Conservation (phyloP, 1,140 invertebrate species). For the Theocolax elegans region DNA sequence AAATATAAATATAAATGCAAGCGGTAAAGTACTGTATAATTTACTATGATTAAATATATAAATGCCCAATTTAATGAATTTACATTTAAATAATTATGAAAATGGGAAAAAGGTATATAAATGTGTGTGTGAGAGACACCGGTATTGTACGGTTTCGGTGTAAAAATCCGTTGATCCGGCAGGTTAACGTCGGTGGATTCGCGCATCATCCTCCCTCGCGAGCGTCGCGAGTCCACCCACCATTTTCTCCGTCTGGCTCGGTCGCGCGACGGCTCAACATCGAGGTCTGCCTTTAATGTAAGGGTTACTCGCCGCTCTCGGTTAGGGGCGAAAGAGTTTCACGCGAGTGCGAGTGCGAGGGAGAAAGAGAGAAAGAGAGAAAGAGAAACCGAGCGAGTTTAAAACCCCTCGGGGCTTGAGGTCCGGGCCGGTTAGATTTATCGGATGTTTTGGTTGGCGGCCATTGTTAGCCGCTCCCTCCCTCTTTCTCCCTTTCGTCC, state of each 20-base stretch:
- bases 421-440: constrained; percentile 67
- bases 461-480: constrained; percentile 61
- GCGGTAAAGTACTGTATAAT: too few relatives aligned
- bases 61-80: too few relatives aligned
- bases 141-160: too few relatives aligned
- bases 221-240: constrained; percentile 11
- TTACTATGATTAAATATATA: too few relatives aligned
- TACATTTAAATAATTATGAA: too few relatives aligned
- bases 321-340: constrained; percentile 55
- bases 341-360: neutral
- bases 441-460: constrained; percentile 69
- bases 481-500: constrained; percentile 29
- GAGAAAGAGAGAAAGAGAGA: constrained; percentile 42
- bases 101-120: constrained; percentile 11
- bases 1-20: too few relatives aligned
- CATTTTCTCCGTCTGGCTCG: constrained; percentile 44
- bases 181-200: neutral
- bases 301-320: constrained; percentile 59
- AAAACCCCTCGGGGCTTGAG: constrained; percentile 67
- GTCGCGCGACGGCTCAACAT: constrained; percentile 51
- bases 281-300: constrained; percentile 61
- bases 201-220: neutral
- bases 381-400: constrained; percentile 51
- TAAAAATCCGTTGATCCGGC: neutral
- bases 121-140: too few relatives aligned